Conservation (phyloP, 2,113 vertebrate species). For the Noctilio leporinus region DNA sequence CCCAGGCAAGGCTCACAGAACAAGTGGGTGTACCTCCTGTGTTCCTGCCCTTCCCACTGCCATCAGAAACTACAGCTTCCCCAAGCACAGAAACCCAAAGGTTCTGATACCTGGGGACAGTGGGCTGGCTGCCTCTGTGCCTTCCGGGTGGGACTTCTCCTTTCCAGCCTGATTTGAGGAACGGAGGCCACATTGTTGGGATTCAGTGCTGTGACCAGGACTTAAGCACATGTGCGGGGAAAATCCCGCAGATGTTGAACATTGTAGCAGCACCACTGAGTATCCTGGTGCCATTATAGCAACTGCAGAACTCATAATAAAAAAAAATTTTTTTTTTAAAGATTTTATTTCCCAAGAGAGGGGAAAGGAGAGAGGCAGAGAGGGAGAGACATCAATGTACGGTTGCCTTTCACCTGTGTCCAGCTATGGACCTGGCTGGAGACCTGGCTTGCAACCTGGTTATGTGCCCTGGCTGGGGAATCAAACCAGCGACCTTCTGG, state of each 20-base stretch:
- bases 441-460: no score
- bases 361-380: no score
- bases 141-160: neutral
- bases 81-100: neutral
- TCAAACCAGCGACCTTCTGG: no score
- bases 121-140: neutral
- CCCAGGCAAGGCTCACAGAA: neutral
- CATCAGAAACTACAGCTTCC: neutral
- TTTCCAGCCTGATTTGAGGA: neutral
- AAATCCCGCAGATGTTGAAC: neutral
- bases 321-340: neutral
- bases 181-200: fast-evolving
- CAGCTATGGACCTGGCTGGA: no score
- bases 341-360: no score
- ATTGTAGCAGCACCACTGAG: fast-evolving
- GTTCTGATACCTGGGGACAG: neutral
- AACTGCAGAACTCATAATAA: neutral
- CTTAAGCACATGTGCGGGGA: neutral
- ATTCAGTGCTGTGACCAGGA: neutral
- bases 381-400: no score
- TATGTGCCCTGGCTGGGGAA: no score
- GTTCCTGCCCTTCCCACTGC: fast-evolving
- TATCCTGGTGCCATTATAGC: neutral
- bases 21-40: fast-evolving
- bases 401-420: no score